phyloP scores from a whole-genome alignment of 2,888 invertebrate species.

The Heliconius ismenius region DNA sequence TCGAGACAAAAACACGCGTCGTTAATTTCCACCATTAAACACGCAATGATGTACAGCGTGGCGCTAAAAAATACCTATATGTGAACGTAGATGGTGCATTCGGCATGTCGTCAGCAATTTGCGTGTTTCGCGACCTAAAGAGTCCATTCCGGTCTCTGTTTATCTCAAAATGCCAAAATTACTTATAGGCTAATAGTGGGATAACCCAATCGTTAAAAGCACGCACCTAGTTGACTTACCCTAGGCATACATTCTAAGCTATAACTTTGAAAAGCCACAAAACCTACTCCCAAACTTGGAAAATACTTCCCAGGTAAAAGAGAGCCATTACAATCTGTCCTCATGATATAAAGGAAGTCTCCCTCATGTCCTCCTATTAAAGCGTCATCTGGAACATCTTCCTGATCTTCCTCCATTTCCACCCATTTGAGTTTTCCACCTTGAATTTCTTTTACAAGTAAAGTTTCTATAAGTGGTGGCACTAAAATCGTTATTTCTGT shows the following conservation, averaged over 20 bases:
- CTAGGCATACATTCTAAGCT: constrained; percentile 76
- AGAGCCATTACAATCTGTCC: constrained; percentile 87
- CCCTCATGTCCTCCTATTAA: constrained; percentile 44
- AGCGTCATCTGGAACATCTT: constrained; percentile 42
- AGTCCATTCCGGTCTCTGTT: too few species aligned
- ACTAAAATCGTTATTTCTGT: constrained; percentile 42
- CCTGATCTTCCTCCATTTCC: constrained; percentile 21
- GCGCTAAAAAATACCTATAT: too few species aligned
- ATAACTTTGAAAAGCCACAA: constrained; percentile 86
- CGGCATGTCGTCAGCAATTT: too few species aligned
- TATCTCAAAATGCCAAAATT: too few species aligned
- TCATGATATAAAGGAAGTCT: constrained; percentile 79
- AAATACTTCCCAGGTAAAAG: constrained; percentile 90
- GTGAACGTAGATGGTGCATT: too few species aligned
- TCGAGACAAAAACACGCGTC: too few species aligned
- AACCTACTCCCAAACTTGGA: constrained; percentile 86
- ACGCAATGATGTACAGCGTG: too few species aligned
- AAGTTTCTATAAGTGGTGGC: constrained; percentile 47
- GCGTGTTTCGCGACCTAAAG: too few species aligned
- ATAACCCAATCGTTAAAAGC: too few species aligned
- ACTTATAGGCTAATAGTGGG: too few species aligned
- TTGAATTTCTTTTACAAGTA: constrained; percentile 49
- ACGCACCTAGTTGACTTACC: neutral
- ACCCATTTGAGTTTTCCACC: constrained; percentile 84
- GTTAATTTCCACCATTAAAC: too few species aligned